phyloP scores from a whole-genome alignment of 2,113 vertebrate genomes.

The Panurus biarmicus region DNA sequence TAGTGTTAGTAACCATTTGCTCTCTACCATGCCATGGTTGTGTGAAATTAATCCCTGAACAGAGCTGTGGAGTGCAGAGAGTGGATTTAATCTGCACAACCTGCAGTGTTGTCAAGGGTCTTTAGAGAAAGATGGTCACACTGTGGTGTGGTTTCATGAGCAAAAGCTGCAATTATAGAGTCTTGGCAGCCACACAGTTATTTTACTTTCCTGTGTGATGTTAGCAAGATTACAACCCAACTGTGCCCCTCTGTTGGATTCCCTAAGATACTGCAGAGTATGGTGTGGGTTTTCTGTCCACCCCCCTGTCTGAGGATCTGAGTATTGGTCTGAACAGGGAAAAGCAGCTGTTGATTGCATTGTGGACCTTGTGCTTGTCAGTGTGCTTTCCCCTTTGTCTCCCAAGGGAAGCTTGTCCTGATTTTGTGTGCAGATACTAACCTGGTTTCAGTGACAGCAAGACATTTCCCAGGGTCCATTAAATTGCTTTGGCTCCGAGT shows the following conservation, averaged over 20 bases:
- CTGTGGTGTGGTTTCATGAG: background rate
- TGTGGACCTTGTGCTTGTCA: background rate
- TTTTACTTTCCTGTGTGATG: background rate
- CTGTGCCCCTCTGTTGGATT: background rate
- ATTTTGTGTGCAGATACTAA: background rate
- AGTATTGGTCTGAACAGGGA: background rate
- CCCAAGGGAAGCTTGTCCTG: background rate
- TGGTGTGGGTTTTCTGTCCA: background rate
- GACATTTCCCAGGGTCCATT: background rate
- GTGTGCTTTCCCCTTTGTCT: background rate
- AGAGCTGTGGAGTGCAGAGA: background rate
- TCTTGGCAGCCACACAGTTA: background rate
- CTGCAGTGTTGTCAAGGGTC: background rate
- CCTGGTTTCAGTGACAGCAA: background rate
- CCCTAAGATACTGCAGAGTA: fast-evolving
- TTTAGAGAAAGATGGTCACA: background rate
- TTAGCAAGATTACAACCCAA: background rate
- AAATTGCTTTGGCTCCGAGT: background rate
- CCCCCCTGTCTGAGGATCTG: background rate
- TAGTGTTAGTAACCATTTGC: background rate
- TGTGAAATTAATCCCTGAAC: background rate
- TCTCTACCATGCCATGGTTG: background rate
- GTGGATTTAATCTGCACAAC: background rate
- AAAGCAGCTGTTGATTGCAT: background rate
- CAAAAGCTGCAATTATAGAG: background rate